Evolutionary conservation across 2,888 invertebrate species (phyloP), one percentile per base, ranked within the genome.

Genomic region (Acronicta aceris): DNA sequence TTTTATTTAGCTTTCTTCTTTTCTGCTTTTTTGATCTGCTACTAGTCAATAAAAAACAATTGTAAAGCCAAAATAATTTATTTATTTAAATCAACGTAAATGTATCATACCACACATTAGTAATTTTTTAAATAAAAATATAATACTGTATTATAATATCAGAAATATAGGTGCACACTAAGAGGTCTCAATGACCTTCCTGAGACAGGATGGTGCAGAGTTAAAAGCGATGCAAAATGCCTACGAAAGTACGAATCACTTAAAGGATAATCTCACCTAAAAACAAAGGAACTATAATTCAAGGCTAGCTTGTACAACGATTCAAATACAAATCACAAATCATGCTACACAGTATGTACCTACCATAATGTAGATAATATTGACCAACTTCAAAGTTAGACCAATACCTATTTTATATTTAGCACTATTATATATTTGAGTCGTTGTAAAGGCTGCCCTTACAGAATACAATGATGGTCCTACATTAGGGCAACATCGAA

Each of bases 101-200:
- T 38, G 38, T 76, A 79, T 76, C 67, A 74, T 78, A 76, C 65
- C 77, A 74, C 66, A 73, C 68, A 72, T 71, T 67, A 76, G 60
- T 66, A 65, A 65, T 73, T 67, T 68, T 67, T 53, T 48, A 60
- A 67, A 65, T 64, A 21, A 71, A 62, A 67, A 71, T 75, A 69
- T 74, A 74, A 78, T 75, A 78, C 75, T 78, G 70, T 71, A 74
- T 76, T 71, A 74, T 81, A 73, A 76, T 54, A 73, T 74, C 76
- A 74, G 61, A 69, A 71, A 53, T 63, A 62, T 43, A 47, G 38
- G 75, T 76, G 77, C 75, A 65, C 61, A 60, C 36, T 33, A 54
- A 36, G 33, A 51, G 38, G 55, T 49, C 57, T 59, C 76, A 45
- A 47, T 52, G 17, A 30, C 47, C 36, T 48, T 50, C 38, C 46